These are phyloP conservation scores for Parambassis ranga DNA, from an alignment of 2,797 vertebrate genomes.

Conservation along the genomic window DNA sequence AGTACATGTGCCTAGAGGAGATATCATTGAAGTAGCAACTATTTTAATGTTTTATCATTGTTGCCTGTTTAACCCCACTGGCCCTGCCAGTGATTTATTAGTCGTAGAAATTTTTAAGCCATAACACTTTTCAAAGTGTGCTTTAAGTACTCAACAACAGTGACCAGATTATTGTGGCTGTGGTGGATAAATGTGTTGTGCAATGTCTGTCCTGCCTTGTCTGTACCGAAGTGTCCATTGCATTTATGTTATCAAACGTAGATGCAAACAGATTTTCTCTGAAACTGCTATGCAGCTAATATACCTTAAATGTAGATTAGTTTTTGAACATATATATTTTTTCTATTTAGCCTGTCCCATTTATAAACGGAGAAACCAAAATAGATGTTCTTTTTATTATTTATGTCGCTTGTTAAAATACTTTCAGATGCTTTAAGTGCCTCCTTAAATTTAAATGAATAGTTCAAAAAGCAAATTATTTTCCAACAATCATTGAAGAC, in stretches of 20 bases:
- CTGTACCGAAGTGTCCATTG: conserved; percentile 68
- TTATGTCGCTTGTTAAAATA: conserved; percentile 59
- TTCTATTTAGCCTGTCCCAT: conserved; percentile 63
- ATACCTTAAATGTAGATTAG: conserved; percentile 70
- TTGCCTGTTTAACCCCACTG: conserved; percentile 41
- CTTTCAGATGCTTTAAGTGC: conserved; percentile 42
- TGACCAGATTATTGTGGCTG: conserved; percentile 48
- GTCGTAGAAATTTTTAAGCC: conserved; percentile 62
- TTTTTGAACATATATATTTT: conserved; percentile 70
- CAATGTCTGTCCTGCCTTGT: conserved; percentile 58
- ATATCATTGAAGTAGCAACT: conserved; percentile 33
- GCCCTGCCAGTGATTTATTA: conserved; percentile 17
- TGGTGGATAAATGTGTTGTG: conserved; percentile 49
- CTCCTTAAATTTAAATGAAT: conserved; percentile 21
- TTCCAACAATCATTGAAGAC: conserved; percentile 23
- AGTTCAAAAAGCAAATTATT: conserved; percentile 29
- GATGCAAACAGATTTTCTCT: conserved; percentile 68
- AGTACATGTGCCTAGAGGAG: conserved; percentile 55
- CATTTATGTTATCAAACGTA: conserved; percentile 65
- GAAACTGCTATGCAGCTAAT: conserved; percentile 80
- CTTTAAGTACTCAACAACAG: conserved; percentile 44
- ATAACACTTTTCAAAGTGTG: conserved; percentile 52
- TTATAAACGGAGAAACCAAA: conserved; percentile 61
- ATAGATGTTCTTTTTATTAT: conserved; percentile 63
- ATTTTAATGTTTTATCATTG: conserved; percentile 41